phyloP scores from a whole-genome alignment of 2,797 vertebrate species.

The Acanthis flammea region DNA sequence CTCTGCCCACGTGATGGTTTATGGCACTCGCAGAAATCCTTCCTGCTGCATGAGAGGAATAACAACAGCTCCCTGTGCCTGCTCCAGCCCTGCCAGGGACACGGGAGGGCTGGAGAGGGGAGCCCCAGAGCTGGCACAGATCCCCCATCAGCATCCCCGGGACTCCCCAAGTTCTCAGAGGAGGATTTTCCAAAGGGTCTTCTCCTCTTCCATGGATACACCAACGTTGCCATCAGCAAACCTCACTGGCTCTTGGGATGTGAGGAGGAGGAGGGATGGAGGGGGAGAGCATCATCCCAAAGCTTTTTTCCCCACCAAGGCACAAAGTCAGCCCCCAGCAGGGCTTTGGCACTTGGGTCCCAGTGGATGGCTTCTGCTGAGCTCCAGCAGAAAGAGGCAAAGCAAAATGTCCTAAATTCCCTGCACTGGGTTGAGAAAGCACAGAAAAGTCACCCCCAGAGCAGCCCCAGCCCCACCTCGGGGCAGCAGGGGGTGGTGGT shows the following conservation, averaged over 20 bases:
- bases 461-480: background rate
- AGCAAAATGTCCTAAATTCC: background rate
- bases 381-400: background rate
- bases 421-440: background rate
- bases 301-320: background rate
- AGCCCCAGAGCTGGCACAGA: background rate
- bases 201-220: background rate
- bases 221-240: accelerated
- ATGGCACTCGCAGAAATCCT: slow-evolving; percentile 57
- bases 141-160: accelerated
- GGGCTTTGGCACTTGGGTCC: accelerated
- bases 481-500: background rate
- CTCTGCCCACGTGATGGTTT: slow-evolving; percentile 55
- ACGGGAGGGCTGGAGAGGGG: background rate
- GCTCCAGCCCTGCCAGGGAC: background rate
- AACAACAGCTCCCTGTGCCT: background rate
- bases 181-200: background rate
- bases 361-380: accelerated
- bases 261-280: background rate
- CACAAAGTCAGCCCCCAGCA: background rate
- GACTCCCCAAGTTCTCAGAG: background rate
- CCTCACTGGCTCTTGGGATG: accelerated
- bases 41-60: slow-evolving; percentile 62
- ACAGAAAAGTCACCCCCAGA: background rate
- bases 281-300: accelerated